phyloP scores from a whole-genome alignment of 2,888 invertebrate species.

The Mayetiola destructor region DNA sequence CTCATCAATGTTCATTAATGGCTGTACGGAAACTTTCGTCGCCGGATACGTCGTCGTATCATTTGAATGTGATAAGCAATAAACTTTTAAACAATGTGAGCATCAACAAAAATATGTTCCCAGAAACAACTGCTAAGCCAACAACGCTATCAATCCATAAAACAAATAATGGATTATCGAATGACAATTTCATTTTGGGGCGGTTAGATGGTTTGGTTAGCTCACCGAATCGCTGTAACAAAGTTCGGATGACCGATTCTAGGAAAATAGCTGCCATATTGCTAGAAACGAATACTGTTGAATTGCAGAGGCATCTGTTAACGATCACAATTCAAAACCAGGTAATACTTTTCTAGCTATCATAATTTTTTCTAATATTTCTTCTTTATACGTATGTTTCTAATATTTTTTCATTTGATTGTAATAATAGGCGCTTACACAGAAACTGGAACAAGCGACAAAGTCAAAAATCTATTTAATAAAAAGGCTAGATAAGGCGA shows the following conservation, averaged over 20 bases:
- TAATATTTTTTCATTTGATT: not conserved
- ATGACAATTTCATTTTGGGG: slow-evolving; percentile 37
- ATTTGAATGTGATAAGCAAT: not conserved
- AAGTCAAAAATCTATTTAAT: slow-evolving; percentile 50
- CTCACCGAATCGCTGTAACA: slow-evolving; percentile 46
- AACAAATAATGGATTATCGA: not conserved
- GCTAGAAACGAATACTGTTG: slow-evolving; percentile 63
- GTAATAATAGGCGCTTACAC: slow-evolving; percentile 48
- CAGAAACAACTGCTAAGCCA: slow-evolving; percentile 15
- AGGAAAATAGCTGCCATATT: slow-evolving; percentile 71
- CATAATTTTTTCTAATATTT: not conserved
- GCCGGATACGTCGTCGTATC: slow-evolving; percentile 10
- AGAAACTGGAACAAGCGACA: slow-evolving; percentile 53
- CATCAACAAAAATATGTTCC: slow-evolving; percentile 1
- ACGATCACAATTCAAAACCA: slow-evolving; percentile 72
- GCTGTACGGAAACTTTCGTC: slow-evolving; percentile 14
- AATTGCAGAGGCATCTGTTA: slow-evolving; percentile 70
- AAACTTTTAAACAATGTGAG: not conserved
- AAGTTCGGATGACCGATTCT: slow-evolving; percentile 51
- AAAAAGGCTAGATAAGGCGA: slow-evolving; percentile 54
- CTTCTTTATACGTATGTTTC: not conserved
- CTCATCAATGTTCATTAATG: slow-evolving; percentile 19
- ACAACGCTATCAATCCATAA: not conserved
- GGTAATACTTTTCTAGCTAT: too few relatives aligned
- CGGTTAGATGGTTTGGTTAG: slow-evolving; percentile 54